Evolutionary conservation across 2,888 invertebrate genomes (phyloP), one percentile per base, ranked within the genome.

Genomic region (Lydus trimaculatus): DNA sequence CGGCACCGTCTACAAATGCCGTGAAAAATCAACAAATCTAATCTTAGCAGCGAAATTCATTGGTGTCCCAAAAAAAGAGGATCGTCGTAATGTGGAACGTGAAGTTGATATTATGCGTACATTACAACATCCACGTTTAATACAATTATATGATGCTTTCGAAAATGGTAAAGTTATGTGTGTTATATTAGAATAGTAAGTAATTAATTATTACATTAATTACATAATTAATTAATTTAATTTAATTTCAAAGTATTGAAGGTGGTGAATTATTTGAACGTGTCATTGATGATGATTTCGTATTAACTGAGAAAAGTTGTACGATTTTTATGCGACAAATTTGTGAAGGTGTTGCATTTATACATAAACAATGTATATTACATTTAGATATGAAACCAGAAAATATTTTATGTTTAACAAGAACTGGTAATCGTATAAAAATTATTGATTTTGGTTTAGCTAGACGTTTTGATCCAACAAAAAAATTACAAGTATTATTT

Each of bases 351-450:
- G 94, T 99, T 74, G 94, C 95, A 81, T 99, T 98, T 84, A 98
- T 99, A 81, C 99, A 99, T 83, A 91, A 93, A 69, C 95, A 97
- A 85, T 94, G 95, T 80, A 97, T 99, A 76, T 87, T 99, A 65
- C 99, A 99, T 87, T 89, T 99, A 65, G 99, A 99, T 84, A 91
- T 99, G 90, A 99, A 99, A 92, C 99, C 99, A 11, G 99, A 99
- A 86, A 99, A 99, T 85, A 98, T 99, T 78, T 89, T 99, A 63
- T 99, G 99, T 81, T 89, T 99, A 28, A 96, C 98, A 68, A 94
- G 95, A 83, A 91, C 95, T 63, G 98, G 99, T n/a, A 99, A 99
- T 87, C 90, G 98, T 76, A 96, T 99, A 79, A 99, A 99, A 87
- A 95, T 99, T 79, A 99, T 99, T 78, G 99, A 99, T 86, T 99